Evolutionary conservation across 2,797 vertebrate genomes (phyloP).

Genomic region (Myripristis jacobus): DNA sequence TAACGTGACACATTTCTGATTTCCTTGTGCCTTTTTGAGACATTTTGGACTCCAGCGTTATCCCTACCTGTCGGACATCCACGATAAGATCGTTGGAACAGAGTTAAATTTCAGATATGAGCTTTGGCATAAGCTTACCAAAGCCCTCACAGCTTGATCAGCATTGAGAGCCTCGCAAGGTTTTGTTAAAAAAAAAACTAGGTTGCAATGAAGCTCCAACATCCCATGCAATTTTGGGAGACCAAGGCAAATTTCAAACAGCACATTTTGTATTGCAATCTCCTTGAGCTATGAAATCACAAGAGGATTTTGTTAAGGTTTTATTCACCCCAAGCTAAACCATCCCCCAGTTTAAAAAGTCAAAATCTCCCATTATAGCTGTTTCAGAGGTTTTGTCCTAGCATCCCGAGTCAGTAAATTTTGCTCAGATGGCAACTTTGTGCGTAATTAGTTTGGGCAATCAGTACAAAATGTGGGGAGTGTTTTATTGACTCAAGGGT

Average conservation of each 20-base stretch:
- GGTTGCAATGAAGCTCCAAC: slow-evolving; percentile 15
- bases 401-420: slow-evolving; percentile 43
- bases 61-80: slow-evolving; percentile 18
- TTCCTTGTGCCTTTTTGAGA: slow-evolving; percentile 28
- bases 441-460: slow-evolving; percentile 39
- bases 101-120: slow-evolving; percentile 23
- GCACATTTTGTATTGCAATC: slow-evolving; percentile 17
- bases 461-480: slow-evolving; percentile 31
- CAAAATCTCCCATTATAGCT: slow-evolving; percentile 45
- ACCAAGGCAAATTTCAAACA: slow-evolving; percentile 32
- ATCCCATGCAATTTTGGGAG: slow-evolving; percentile 15
- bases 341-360: slow-evolving; percentile 47
- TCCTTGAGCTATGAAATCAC: slow-evolving; percentile 44
- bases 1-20: slow-evolving; percentile 28
- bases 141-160: slow-evolving; percentile 12
- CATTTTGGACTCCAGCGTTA: neutral
- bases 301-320: slow-evolving; percentile 48
- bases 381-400: slow-evolving; percentile 43
- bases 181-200: slow-evolving; percentile 11
- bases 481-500: slow-evolving; percentile 22
- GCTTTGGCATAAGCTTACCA: slow-evolving; percentile 1
- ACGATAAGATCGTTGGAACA: slow-evolving; percentile 1
- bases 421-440: slow-evolving; percentile 31
- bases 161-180: slow-evolving; percentile 13
- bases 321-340: slow-evolving; percentile 24